Evolutionary conservation across 64 coral and sea anemone genomes (phyloP).

Genomic region (Actinia tenebrosa): DNA sequence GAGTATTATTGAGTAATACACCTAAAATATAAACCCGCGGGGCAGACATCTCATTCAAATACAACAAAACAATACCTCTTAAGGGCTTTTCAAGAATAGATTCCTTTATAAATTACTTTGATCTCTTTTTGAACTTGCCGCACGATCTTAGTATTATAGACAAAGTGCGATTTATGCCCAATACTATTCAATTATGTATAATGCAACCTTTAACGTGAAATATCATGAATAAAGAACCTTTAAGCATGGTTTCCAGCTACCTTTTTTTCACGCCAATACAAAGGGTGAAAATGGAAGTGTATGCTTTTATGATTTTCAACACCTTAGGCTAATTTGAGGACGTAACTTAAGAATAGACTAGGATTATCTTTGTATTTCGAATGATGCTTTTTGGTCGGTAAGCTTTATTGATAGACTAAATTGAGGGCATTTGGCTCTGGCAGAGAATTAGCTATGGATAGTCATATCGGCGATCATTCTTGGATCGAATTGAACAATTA

Average conservation of each 20-base stretch:
- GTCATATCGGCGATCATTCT: background rate
- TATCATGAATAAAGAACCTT: background rate
- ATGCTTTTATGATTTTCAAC: background rate
- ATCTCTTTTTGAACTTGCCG: background rate
- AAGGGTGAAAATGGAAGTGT: background rate
- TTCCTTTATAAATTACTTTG: background rate
- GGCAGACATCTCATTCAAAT: background rate
- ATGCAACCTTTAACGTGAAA: background rate
- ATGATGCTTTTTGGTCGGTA: background rate
- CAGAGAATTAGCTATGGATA: background rate
- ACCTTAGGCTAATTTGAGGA: slow-evolving; percentile 14
- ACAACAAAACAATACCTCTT: background rate
- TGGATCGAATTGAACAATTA: background rate
- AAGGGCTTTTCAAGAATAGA: background rate
- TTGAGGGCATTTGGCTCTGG: background rate
- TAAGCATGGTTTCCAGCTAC: background rate
- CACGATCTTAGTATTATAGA: background rate
- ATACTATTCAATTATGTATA: background rate
- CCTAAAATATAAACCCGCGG: background rate
- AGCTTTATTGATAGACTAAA: background rate
- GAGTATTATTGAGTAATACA: background rate
- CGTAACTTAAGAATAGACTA: background rate
- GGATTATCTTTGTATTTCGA: background rate
- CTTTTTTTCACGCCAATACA: background rate
- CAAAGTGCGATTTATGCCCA: background rate